Conservation (phyloP, 2,888 invertebrate species). For the Thera britannica region DNA sequence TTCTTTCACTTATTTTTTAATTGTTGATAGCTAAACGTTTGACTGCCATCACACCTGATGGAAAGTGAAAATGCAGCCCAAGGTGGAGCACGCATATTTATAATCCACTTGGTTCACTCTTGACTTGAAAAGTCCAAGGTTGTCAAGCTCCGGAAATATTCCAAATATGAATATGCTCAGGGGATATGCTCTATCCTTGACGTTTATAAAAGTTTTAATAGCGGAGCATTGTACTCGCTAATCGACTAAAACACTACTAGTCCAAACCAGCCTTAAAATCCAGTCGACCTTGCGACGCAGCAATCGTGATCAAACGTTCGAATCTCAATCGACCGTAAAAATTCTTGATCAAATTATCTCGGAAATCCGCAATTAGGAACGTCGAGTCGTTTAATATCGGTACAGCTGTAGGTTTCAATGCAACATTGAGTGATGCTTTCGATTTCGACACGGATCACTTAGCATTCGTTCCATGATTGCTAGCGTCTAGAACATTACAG, state of each 20-base stretch:
- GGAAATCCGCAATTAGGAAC: constrained; percentile 62
- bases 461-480: constrained; percentile 32
- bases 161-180: too few species aligned
- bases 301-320: constrained; percentile 51
- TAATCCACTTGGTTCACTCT: too few species aligned
- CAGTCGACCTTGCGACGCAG: constrained; percentile 58
- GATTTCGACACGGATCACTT: constrained; percentile 53
- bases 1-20: not conserved
- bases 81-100: too few species aligned
- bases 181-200: not conserved
- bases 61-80: too few species aligned
- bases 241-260: not conserved
- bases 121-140: too few species aligned
- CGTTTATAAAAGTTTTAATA: not conserved
- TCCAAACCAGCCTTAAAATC: constrained; percentile 26
- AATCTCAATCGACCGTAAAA: constrained; percentile 51
- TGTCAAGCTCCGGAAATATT: too few species aligned
- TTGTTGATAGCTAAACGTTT: too few species aligned
- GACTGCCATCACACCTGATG: too few species aligned
- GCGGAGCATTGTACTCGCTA: constrained; percentile 2
- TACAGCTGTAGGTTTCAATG: constrained; percentile 28
- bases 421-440: constrained; percentile 53
- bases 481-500: constrained; percentile 46
- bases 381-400: constrained; percentile 19
- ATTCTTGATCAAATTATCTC: constrained; percentile 52